Evolutionary conservation across 2,888 invertebrate species (phyloP).

Genomic region (Exocentrus adspersus): DNA sequence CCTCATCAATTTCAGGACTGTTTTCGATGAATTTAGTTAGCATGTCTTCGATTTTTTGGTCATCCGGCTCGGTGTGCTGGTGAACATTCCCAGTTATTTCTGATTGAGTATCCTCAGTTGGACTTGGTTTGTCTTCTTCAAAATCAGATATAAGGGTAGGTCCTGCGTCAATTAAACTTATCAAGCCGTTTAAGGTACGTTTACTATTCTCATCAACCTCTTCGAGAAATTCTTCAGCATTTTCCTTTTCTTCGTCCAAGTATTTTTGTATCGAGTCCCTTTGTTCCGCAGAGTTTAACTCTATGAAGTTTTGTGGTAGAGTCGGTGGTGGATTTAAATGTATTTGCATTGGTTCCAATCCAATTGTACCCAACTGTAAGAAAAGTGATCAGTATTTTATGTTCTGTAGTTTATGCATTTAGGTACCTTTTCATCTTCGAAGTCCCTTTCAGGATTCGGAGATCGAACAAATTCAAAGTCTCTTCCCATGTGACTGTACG

Average conservation of each 20-base stretch:
- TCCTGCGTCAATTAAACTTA: neutral
- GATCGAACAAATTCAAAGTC: neutral
- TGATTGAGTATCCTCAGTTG: neutral
- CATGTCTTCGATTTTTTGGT: no score
- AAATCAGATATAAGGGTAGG: neutral
- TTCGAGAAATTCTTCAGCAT: slow-evolving; percentile 14
- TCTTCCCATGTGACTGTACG: neutral
- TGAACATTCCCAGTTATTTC: neutral
- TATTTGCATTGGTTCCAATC: neutral
- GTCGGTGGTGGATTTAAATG: slow-evolving; percentile 3
- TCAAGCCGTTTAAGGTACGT: slow-evolving; percentile 13
- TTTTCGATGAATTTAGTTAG: neutral
- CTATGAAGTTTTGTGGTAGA: neutral
- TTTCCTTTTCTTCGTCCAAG: slow-evolving; percentile 21
- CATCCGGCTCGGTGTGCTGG: neutral
- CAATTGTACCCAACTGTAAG: slow-evolving; percentile 6
- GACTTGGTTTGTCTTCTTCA: neutral
- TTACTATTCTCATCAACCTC: slow-evolving; percentile 21
- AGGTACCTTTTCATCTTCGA: slow-evolving; percentile 16
- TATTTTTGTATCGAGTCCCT: slow-evolving; percentile 5
- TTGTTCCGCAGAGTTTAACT: neutral
- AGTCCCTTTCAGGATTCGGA: neutral
- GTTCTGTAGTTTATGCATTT: neutral
- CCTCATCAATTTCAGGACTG: neutral
- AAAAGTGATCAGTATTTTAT: neutral